A percentile compares a stretch with the other conserved stretches of the same genome.
Conservation (phyloP, 2,888 invertebrate species). For the Thalpophila matura region DNA sequence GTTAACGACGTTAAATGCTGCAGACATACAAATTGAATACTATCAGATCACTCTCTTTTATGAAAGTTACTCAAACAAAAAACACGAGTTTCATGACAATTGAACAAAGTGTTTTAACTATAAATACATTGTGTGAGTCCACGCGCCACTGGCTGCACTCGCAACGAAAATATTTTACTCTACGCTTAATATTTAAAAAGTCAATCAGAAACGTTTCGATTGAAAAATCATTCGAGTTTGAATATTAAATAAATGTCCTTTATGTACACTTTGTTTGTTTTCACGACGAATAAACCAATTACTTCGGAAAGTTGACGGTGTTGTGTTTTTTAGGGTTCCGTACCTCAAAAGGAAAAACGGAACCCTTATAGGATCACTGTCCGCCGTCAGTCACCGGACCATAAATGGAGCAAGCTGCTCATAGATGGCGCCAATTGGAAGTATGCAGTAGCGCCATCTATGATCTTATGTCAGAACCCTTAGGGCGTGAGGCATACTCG, state of each 20-base stretch:
- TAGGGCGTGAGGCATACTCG: no score
- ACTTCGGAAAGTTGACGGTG: slow-evolving; percentile 40
- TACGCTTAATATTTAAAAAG: slow-evolving; percentile 51
- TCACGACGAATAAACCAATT: slow-evolving; percentile 55
- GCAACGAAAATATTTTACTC: slow-evolving; percentile 26
- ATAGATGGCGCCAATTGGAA: no score
- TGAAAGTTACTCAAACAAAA: background rate
- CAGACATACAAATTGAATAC: no score
- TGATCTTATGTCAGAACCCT: no score
- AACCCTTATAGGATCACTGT: no score
- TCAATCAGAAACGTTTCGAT: slow-evolving; percentile 51
- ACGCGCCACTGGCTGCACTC: slow-evolving; percentile 19
- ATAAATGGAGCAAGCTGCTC: no score
- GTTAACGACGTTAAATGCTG: no score
- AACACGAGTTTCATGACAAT: background rate
- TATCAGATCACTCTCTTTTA: background rate
- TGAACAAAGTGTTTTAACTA: slow-evolving; percentile 8
- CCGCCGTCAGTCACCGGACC: no score
- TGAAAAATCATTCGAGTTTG: slow-evolving; percentile 54
- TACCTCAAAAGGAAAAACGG: no score
- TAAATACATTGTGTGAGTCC: slow-evolving; percentile 6
- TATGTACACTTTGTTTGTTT: slow-evolving; percentile 49
- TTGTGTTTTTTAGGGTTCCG: no score
- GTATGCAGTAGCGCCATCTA: no score
- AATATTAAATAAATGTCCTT: slow-evolving; percentile 62